Evolutionary conservation across 2,113 vertebrate species (phyloP).

Genomic region (Pungitius pungitius): DNA sequence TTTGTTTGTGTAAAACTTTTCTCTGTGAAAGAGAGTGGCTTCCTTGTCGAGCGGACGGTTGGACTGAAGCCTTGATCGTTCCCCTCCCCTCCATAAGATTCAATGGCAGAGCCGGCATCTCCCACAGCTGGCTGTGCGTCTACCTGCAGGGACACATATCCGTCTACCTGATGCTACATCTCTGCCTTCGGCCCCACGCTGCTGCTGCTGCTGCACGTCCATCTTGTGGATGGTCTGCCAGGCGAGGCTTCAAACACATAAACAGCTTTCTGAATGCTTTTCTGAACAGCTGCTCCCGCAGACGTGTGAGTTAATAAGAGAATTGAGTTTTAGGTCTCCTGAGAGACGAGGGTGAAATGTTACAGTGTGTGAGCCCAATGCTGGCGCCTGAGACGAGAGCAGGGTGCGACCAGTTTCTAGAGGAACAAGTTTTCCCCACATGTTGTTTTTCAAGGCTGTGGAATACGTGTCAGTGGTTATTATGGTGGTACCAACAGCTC

Average conservation of each 20-base stretch:
- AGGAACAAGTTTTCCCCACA: conserved; percentile 57
- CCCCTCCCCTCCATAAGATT: too few relatives aligned
- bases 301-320: background rate
- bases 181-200: background rate
- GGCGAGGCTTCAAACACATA: conserved; percentile 1
- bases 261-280: background rate
- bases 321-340: background rate
- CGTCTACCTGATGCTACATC: background rate
- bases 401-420: conserved; percentile 48
- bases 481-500: background rate
- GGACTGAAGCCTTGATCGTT: too few relatives aligned
- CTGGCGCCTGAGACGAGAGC: background rate
- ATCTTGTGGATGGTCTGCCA: background rate
- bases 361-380: background rate
- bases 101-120: too few relatives aligned
- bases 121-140: background rate
- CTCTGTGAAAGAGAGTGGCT: background rate
- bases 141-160: conserved; percentile 11
- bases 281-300: background rate
- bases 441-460: background rate
- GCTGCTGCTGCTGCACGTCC: background rate
- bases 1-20: background rate
- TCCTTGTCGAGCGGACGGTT: too few relatives aligned
- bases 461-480: background rate
- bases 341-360: background rate